Base-by-base conservation (phyloP, 92 coral and sea anemone genomes). In the Phenganax stokvisi region DNA sequence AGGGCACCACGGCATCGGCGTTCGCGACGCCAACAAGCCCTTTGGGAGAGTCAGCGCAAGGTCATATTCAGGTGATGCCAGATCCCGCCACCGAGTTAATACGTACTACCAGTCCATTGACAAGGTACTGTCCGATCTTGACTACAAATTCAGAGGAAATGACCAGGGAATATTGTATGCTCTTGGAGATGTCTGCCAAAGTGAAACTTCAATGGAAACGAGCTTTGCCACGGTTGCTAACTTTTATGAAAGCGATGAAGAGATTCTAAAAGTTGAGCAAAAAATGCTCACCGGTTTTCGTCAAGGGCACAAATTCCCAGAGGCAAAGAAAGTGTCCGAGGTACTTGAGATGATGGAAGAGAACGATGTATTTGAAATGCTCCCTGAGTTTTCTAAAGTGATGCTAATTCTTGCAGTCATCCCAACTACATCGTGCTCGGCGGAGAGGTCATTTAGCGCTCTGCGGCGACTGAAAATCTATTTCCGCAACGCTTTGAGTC, bases 221-320 rank as follows among this genome's bases (percentile, higher is more conserved):
- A 83, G 86, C 82, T 75, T 75, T 44, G 31, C 81, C 82, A 0
- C 15, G 55, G 57, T 75, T 75, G 82, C 86, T 74, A 63, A 83
- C 31, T 75, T 83, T 70, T 84, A 66, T 74, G 72, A 64, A 47
- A 76, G 65, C 30, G 59, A 76, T 72, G 37, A 25, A 58, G 84
- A 81, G 84, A 81, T 81, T 81, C 67, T 81, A 51, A 54, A 66
- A 66, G 77, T 57, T 30, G 84, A 81, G 37, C 65, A 81, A 60
- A 54, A 79, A 79, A 37, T 79, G 74, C 29, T 44, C 59, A 13
- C 29, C 57, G 51, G 58, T 51, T 80, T 80, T 67, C 60, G 84
- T 80, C 64, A 58, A 10, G 58, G 17, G 75, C 76, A 63, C 56
- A 58, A 56, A 80, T 74, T 61, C 12, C 67, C 67, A 8, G 13